Evolutionary conservation across 2,888 invertebrate species (phyloP), one percentile per base, ranked within the genome.

Genomic region (Rotaria macrura): DNA sequence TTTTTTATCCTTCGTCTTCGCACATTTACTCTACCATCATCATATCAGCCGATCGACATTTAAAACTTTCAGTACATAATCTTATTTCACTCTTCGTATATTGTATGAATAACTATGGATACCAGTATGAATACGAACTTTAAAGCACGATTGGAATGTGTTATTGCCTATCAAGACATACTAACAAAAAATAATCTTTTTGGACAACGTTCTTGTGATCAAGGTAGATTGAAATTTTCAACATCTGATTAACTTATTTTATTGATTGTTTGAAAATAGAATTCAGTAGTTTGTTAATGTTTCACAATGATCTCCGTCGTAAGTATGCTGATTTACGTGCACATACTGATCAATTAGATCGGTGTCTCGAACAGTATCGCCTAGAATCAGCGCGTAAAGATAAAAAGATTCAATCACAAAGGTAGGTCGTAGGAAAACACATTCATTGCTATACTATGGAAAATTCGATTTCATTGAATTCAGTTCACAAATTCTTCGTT

Each of bases 391-490:
- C 17, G 43, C 40, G 43, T n/a, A 79, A 79, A 43, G 79, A 79
- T 25, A 79, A 79, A 79, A 79, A 79, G n/a, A 79, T 79, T 25
- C 79, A 79, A 79, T 79, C 79, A 12, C 79, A 79, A 79, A 79
- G 79, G 79, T 79, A 79, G 14, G 14, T 29, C 20, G n/a, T n/a
- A n/a, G n/a, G n/a, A 17, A 47, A 12, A 52, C 12, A n/a, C 14
- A 29, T 65, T 17, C 20, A 20, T 65, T 20, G 1, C 5, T 65
- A 65, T 29, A 20, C 20, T 34, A 25, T 65, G 12, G 17, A 20
- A 0, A 38, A 29, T 65, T 29, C 29, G 0, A 3, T 43, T 79
- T 43, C 4, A n/a, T 79, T 40, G 3, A 43, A 6, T 79, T 79
- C 23, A 79, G 79, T 79, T 40, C 43, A 40, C 79, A 79, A 23